phyloP scores from a whole-genome alignment of 2,797 vertebrate genomes.

The Eulemur rubriventer region DNA sequence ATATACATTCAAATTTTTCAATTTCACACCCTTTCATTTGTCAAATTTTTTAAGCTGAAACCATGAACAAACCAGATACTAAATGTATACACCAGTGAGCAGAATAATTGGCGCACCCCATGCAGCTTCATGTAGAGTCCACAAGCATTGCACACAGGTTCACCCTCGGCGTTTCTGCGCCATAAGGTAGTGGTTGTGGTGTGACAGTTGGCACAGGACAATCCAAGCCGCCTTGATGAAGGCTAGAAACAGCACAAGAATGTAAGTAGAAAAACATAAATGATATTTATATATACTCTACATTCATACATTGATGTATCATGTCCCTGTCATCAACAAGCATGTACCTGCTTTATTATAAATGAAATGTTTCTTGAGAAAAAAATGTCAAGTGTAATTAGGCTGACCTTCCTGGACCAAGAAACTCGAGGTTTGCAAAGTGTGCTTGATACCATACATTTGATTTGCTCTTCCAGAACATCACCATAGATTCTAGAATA shows the following conservation, averaged over 20 bases:
- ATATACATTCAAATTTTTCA: background rate
- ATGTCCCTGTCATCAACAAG: background rate
- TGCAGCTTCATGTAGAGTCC: slow-evolving; percentile 99
- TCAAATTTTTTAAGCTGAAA: background rate
- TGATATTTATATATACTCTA: background rate
- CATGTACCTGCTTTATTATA: background rate
- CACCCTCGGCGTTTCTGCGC: slow-evolving; percentile 98
- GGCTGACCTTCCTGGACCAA: background rate
- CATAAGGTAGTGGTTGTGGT: slow-evolving; percentile 98
- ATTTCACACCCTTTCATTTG: background rate
- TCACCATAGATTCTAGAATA: background rate
- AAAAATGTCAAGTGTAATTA: background rate
- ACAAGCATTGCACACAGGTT: slow-evolving; percentile 98
- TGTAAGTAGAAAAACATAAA: background rate
- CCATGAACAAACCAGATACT: background rate
- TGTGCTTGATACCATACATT: background rate
- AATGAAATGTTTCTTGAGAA: background rate
- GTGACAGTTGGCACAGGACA: slow-evolving; percentile 98
- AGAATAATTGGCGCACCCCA: slow-evolving; percentile 87
- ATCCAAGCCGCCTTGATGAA: slow-evolving; percentile 95
- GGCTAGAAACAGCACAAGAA: slow-evolving; percentile 86
- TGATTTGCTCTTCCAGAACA: background rate
- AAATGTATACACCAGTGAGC: background rate
- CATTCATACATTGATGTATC: background rate
- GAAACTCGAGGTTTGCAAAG: background rate